A percentile compares a stretch with the other conserved stretches of the same genome.
Evolutionary conservation across 2,888 invertebrate species (phyloP).

Genomic region (Pilophorus perplexus): DNA sequence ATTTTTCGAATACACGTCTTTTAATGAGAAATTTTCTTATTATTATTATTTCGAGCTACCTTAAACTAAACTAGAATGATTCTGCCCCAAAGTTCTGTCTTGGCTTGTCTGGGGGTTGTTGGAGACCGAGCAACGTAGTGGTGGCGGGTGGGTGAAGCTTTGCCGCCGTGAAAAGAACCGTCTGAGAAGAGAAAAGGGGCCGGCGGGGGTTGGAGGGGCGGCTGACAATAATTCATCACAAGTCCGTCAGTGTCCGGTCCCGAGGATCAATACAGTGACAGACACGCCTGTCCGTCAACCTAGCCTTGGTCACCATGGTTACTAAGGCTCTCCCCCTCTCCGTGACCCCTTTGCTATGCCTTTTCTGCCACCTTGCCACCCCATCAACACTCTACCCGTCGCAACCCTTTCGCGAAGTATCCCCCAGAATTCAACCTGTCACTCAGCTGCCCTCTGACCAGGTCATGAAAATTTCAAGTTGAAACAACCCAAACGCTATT

Average conservation of each 20-base stretch:
- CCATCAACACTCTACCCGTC: slow-evolving; percentile 17
- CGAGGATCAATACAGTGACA: slow-evolving; percentile 47
- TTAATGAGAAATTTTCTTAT: too few species aligned
- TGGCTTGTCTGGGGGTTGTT: too few species aligned
- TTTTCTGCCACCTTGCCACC: slow-evolving; percentile 10
- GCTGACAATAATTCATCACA: slow-evolving; percentile 47
- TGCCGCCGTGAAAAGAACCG: background rate
- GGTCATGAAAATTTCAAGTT: background rate
- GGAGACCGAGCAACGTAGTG: background rate
- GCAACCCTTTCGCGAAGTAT: too few species aligned
- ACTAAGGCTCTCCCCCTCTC: slow-evolving; percentile 46
- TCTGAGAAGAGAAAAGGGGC: background rate
- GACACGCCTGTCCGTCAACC: slow-evolving; percentile 45
- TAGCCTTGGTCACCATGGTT: slow-evolving; percentile 46
- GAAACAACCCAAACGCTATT: background rate
- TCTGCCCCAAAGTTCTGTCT: too few species aligned
- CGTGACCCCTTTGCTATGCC: slow-evolving; percentile 11
- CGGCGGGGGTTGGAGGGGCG: slow-evolving; percentile 20
- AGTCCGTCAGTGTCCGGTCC: slow-evolving; percentile 47
- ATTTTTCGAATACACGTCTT: too few species aligned
- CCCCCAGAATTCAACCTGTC: too few species aligned
- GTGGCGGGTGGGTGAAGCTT: background rate
- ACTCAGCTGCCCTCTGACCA: background rate
- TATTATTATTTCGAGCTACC: too few species aligned
- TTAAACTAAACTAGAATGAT: too few species aligned